Base-by-base conservation (phyloP, 1,140 invertebrate genomes). In the Drosophila oshimai region DNA sequence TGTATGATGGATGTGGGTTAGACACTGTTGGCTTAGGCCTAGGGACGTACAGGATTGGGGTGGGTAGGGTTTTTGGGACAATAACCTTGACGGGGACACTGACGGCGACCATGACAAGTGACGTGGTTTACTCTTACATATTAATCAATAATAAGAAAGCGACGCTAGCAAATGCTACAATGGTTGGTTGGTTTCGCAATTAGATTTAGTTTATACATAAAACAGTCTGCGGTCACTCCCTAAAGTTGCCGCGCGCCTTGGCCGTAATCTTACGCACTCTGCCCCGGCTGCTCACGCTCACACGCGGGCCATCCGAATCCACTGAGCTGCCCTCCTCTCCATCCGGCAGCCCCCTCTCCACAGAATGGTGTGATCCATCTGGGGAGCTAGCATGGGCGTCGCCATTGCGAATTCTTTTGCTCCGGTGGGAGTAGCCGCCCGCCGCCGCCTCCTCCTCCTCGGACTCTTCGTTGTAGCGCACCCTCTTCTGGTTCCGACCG, bases 211-310 rank as follows among this genome's bases (percentile, higher is more conserved):
- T 88, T 87, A 81, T 87, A 81, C 83, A 88, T 70, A 88, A 87
- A 87, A 87, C 83, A 87, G 81, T 86, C 80, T 80, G 68, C 58
- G 72, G 74, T 90, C 80, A 94, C 75, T 94, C 94, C 46, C 92
- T 91, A 53, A 95, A 92, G 84, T 94, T 93, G 57, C 94, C 95
- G 20, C 94, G 92, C 22, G 95, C 96, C 87, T 95, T 94, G 20
- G 95, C 93, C 4, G 96, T 97, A 49, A 97, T 93, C 91, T 95
- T 96, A 20, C 96, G 93, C 31, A 98, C 93, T 29, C 97, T 93
- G 4, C 97, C 97, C 26, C 97, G 93, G 79, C 96, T 97, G 90
- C 96, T 97, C 28, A 96, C 92, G 92, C 93, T 93, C 73, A 95
- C 92, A 78, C 93, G 78, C 77, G 91, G 91, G 22, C 89, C 91